Evolutionary conservation across 2,888 invertebrate species (phyloP), one percentile per base, ranked within the genome.

Genomic region (Clusia tigrina): DNA sequence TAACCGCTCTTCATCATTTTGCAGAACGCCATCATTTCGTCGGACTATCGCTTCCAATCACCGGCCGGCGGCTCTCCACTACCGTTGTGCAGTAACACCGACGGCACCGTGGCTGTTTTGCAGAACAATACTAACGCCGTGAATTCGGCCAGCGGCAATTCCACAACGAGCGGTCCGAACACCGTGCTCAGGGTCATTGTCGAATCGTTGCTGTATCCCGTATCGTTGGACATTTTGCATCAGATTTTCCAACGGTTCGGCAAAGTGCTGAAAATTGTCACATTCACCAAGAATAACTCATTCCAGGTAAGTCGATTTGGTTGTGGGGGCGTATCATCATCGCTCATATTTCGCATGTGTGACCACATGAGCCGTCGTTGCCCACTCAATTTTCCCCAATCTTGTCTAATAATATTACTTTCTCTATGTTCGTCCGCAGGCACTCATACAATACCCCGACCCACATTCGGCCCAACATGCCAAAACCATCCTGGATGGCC

Each of bases 191-290:
- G 99, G 73, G 98, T 99, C 76, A 98, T 99, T 84, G 93, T 99
- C 77, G 99, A 99, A 86, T 96, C 98, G 86, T 94, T 98, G 91
- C 88, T 99, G 77, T 99, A 98, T 85, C 98, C 98, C 57, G 97
- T 99, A 77, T 95, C 96, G 62, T 89, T 99, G 81, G 99, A 99
- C 85, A 95, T 98, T 69, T 89, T 99, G 72, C 94, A 96, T 78
- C 92, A 98, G 89, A 96, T 99, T 85, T 99, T 99, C 89, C 95
- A 96, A 78, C 91, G 98, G 76, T 98, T 94, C 85, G 99, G 99
- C 78, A 98, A 97, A 87, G 98, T 99, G 79, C 89, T 98, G 81
- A 98, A 98, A 87, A 98, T 99, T 81, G 98, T 99, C 83, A 99
- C 98, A 77, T 99, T 99, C 88, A 98, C 96, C 80, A 99, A 99